phyloP scores from a whole-genome alignment of 92 coral and sea anemone genomes.

The Palythoa grandis region DNA sequence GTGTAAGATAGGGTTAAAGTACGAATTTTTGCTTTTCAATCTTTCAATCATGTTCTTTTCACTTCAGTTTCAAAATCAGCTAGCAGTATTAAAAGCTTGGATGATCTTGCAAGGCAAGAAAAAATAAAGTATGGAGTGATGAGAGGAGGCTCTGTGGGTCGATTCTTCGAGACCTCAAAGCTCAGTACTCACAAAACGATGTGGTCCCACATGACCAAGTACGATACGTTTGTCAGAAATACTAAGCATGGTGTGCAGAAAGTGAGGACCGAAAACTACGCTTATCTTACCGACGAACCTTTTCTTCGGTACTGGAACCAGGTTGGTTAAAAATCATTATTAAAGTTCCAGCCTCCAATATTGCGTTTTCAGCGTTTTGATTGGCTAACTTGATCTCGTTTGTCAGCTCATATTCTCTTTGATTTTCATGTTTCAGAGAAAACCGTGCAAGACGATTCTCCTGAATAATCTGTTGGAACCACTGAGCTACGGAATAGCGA shows the following conservation, averaged over 20 bases:
- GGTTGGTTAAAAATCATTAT: constrained; percentile 9
- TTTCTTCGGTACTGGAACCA: constrained; percentile 44
- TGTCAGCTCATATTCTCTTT: not conserved
- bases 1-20: no score
- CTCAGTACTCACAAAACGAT: constrained; percentile 66
- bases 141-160: constrained; percentile 63
- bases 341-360: no score
- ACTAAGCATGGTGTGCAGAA: constrained; percentile 70
- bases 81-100: constrained; percentile 75
- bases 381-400: no score
- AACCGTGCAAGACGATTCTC: constrained; percentile 87
- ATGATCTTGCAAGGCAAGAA: constrained; percentile 75
- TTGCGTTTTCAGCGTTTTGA: no score
- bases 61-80: constrained; percentile 73
- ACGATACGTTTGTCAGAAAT: constrained; percentile 52
- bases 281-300: constrained; percentile 83
- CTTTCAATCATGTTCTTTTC: not conserved
- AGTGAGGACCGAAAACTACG: constrained; percentile 77
- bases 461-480: constrained; percentile 76
- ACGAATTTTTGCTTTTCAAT: no score
- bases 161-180: constrained; percentile 76
- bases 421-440: constrained; percentile 36
- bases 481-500: constrained; percentile 91
- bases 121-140: constrained; percentile 77
- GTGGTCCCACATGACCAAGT: constrained; percentile 72